Conservation (phyloP, 2,888 invertebrate genomes). For the Drosophila meridionalis region DNA sequence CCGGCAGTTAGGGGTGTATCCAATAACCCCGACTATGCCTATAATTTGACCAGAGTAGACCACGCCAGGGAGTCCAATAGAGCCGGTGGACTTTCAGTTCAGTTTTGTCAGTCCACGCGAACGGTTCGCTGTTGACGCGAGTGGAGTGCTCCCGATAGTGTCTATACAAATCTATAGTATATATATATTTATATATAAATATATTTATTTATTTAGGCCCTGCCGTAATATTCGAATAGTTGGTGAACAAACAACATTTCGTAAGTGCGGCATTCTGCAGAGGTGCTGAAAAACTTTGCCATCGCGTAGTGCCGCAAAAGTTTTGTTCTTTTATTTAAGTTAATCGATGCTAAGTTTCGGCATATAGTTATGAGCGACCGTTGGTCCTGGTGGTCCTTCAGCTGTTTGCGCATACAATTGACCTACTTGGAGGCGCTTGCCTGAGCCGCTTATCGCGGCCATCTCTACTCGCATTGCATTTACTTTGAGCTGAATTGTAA, state of each 20-base stretch:
- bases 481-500: constrained; percentile 62
- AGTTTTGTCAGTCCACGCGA: constrained; percentile 70
- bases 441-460: constrained; percentile 53
- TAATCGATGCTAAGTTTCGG: constrained; percentile 55
- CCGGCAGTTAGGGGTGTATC: constrained; percentile 21
- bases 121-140: constrained; percentile 53
- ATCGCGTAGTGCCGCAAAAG: constrained; percentile 35
- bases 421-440: constrained; percentile 61
- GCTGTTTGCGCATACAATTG: constrained; percentile 69
- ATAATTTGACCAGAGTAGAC: constrained; percentile 64
- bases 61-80: constrained; percentile 29
- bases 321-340: constrained; percentile 31
- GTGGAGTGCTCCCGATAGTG: constrained; percentile 11
- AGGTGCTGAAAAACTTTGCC: constrained; percentile 49
- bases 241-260: constrained; percentile 38
- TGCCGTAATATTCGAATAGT: constrained; percentile 27
- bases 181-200: neutral
- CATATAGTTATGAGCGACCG: constrained; percentile 28
- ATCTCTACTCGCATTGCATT: constrained; percentile 52
- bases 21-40: constrained; percentile 49
- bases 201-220: neutral
- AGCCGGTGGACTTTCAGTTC: constrained; percentile 55
- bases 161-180: neutral
- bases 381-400: constrained; percentile 25
- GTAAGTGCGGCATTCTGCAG: constrained; percentile 68